Base-by-base conservation (phyloP, 2,797 vertebrate genomes). In the Cyclopterus lumpus region DNA sequence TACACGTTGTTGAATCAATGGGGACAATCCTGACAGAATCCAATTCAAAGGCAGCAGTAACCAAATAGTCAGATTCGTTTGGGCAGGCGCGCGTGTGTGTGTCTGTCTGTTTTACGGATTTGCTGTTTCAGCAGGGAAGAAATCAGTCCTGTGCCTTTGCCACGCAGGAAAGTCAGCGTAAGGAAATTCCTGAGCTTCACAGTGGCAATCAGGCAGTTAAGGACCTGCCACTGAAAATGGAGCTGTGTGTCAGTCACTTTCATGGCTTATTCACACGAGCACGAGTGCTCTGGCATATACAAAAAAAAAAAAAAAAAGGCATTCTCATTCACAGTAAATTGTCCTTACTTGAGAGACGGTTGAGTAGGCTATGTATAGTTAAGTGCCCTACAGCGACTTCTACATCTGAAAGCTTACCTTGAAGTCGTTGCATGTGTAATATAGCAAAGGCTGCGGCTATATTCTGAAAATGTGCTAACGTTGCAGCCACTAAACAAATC, bases 51-150 rank as follows among this genome's bases (percentile, higher is more conserved):
- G 81, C 77, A 82, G 73, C 65, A 51, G 84, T 84, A 88, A 91
- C 93, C 88, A 90, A 85, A 75, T 66, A 88, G 81, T 89, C 86
- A 85, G 59, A 71, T 73, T 83, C 71, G 36, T 83, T 67, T 73
- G 71, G 60, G 67, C 78, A 83, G 82, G 55, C 67, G 26, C 26
- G 20, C 81, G 55, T 64, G 38, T 58, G 36, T 71, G 46, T 62
- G 61, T 67, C 59, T 66, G 83, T 79, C 68, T 42, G 76, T 53
- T 77, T 91, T 51, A 18, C 81, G 85, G 87, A 92, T 92, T 87
- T 93, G 93, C 93, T 93, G 93, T 80, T 91, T 94, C 93, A 94
- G 93, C 92, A 93, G 84, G 85, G 90, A 90, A 85, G 90, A 90
- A 93, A 94, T 92, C 91, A 92, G 92, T 83, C 73, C 75, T 85